These are phyloP conservation scores for Scelioninae gen. 1 DNA, from an alignment of 2,888 invertebrate species.

Conservation along the genomic window DNA sequence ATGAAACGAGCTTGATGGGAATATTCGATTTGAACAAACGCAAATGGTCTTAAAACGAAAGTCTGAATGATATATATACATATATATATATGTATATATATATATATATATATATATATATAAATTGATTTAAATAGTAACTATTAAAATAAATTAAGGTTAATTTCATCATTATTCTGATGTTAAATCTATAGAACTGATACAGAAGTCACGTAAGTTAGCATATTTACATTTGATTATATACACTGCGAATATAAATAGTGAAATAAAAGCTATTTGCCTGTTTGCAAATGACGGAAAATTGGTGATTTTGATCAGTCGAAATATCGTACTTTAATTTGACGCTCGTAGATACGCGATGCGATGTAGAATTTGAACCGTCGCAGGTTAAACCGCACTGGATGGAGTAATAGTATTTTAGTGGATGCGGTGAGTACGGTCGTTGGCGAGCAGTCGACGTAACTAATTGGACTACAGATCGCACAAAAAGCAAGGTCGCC, in stretches of 20 bases:
- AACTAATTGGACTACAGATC: conserved; percentile 66
- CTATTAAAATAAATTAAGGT: no score
- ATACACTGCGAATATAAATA: no score
- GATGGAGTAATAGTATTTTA: conserved; percentile 68
- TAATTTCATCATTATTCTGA: no score
- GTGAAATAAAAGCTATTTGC: background rate
- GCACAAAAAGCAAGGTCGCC: conserved; percentile 60
- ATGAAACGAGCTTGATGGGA: background rate
- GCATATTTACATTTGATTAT: no score
- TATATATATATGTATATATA: no score
- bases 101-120: no score
- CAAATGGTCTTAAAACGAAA: conserved; percentile 3
- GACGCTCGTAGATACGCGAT: conserved; percentile 8
- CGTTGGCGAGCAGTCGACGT: conserved; percentile 57
- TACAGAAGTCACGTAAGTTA: no score
- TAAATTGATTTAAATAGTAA: no score
- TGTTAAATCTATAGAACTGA: no score
- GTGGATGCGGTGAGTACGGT: conserved; percentile 59
- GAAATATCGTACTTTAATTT: conserved; percentile 20
- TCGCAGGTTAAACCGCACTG: conserved; percentile 54
- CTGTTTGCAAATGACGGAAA: background rate
- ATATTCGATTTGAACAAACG: conserved; percentile 23
- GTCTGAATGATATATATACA: no score
- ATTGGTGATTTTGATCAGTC: background rate
- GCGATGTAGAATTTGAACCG: conserved; percentile 52